Evolutionary conservation across 2,797 vertebrate genomes (phyloP), one percentile per base, ranked within the genome.

Genomic region (Ptychadena robeensis): DNA sequence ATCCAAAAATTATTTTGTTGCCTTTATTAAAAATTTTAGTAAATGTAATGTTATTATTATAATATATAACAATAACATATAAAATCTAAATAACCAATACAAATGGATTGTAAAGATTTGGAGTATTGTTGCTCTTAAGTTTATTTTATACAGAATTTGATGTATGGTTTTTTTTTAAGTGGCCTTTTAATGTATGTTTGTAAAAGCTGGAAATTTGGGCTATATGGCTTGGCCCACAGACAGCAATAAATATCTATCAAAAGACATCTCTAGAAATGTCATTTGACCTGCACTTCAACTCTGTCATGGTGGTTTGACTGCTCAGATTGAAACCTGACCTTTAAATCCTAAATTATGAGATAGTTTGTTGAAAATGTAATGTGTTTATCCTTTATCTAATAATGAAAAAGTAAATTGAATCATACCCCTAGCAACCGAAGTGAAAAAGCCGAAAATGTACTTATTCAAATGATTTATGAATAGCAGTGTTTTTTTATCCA

Each of bases 311-410:
- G 89, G 88, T 88, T 89, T 88, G 90, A 88, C 88, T 88, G 90
- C 89, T 90, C 86, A 86, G 88, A 94, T 90, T 89, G 92, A 93
- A 79, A 86, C 64, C 73, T 93, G 93, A 93, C 94, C 94, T 94
- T 94, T 94, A 94, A 91, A 93, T 94, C 91, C 92, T 90, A 94
- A 93, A 94, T 92, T 91, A 93, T 92, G 92, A 94, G 91, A 93
- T 89, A 94, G 93, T 94, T 94, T 93, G 91, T 93, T 94, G 93
- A 93, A 94, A 94, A 91, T 94, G 92, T 94, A 94, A 94, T 92
- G 93, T 93, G 91, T 93, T 94, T 94, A 94, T 90, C 91, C 87
- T 90, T 94, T 92, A 94, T 93, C 90, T 91, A 94, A 93, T 94
- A 93, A 93, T 87, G 88, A 86, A 88, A 87, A 88, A 86, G 92